These are phyloP conservation scores for Plecturocebus donacophilus DNA, from an alignment of 2,113 vertebrate species.

Conservation along the genomic window DNA sequence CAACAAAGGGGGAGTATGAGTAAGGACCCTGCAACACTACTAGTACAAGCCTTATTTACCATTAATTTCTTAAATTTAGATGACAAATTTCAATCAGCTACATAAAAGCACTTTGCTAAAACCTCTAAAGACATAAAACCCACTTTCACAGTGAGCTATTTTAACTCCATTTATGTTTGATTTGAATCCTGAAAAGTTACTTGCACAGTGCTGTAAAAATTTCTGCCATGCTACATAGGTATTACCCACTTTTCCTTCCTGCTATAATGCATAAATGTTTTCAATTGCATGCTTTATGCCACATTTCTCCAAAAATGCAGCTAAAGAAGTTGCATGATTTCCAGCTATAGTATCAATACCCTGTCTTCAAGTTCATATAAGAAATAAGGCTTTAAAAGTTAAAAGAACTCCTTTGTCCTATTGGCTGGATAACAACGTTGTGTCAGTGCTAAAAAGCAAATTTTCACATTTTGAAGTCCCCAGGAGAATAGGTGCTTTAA, in stretches of 20 bases:
- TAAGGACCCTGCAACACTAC: too few relatives aligned
- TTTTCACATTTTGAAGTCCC: not conserved
- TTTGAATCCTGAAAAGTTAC: not conserved
- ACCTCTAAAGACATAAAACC: too few relatives aligned
- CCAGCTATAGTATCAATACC: not conserved
- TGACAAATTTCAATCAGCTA: too few relatives aligned
- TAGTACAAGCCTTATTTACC: too few relatives aligned
- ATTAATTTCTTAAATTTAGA: too few relatives aligned
- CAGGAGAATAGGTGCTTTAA: not conserved
- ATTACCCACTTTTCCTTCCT: not conserved
- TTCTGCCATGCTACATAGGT: not conserved
- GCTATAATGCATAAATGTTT: not conserved
- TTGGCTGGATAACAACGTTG: constrained; percentile 2
- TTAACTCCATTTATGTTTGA: not conserved
- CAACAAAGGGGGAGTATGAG: too few relatives aligned
- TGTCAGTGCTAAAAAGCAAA: not conserved
- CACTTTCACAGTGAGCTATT: not conserved
- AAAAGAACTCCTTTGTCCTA: not conserved
- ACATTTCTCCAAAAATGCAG: constrained; percentile 10
- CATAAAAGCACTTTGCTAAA: too few relatives aligned
- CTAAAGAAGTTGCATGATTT: not conserved
- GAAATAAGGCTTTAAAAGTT: not conserved
- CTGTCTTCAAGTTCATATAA: not conserved
- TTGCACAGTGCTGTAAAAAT: not conserved
- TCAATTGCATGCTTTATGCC: not conserved